These are phyloP conservation scores for Idaea biselata DNA, from an alignment of 2,888 invertebrate genomes.

Conservation along the genomic window DNA sequence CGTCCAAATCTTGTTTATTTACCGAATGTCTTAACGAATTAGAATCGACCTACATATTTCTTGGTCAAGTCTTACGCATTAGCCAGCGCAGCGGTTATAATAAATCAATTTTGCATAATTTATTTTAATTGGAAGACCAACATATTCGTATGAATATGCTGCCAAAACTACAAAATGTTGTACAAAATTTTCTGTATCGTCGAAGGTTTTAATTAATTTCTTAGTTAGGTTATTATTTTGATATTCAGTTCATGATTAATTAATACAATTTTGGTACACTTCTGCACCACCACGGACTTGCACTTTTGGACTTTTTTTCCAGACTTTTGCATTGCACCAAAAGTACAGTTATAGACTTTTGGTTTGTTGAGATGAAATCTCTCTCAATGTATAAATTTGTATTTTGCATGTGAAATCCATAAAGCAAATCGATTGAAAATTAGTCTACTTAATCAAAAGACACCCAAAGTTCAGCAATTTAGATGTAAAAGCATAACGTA, in stretches of 20 bases:
- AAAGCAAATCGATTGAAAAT: too few species aligned
- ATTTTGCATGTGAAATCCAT: too few species aligned
- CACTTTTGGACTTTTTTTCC: too few species aligned
- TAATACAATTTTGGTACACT: neutral
- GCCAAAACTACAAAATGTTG: slow-evolving; percentile 17
- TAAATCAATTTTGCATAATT: slow-evolving; percentile 21
- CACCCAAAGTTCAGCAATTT: too few species aligned
- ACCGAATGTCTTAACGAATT: slow-evolving; percentile 32
- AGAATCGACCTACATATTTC: slow-evolving; percentile 37
- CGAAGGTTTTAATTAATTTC: neutral
- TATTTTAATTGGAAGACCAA: slow-evolving; percentile 15
- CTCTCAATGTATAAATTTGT: too few species aligned
- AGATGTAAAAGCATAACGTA: too few species aligned
- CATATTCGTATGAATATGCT: slow-evolving; percentile 9
- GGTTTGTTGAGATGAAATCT: too few species aligned
- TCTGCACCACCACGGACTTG: neutral
- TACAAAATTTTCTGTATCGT: slow-evolving; percentile 7
- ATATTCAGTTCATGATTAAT: too few species aligned
- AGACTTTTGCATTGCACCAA: too few species aligned
- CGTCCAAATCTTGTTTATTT: slow-evolving; percentile 39
- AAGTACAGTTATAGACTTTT: too few species aligned
- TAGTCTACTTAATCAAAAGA: too few species aligned
- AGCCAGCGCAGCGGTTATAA: slow-evolving; percentile 17
- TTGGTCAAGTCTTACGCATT: slow-evolving; percentile 21
- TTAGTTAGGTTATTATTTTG: too few species aligned